Evolutionary conservation across 2,888 invertebrate species (phyloP).

Genomic region (Heliconius aoede): DNA sequence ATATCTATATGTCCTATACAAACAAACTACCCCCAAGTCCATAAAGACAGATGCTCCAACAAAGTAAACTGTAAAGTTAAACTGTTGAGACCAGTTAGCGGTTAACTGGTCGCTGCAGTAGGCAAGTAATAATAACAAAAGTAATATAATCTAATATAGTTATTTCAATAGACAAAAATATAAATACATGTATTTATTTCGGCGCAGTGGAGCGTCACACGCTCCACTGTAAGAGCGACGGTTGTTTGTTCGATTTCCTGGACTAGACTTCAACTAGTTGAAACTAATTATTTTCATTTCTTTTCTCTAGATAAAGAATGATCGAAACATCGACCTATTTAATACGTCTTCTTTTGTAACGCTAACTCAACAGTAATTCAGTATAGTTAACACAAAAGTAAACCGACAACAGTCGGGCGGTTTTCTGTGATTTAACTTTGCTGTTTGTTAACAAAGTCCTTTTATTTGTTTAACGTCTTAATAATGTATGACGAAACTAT

Average conservation of each 20-base stretch:
- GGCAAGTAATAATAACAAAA: not conserved
- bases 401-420: not conserved
- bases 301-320: too few species aligned
- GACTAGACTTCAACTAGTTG: too few species aligned
- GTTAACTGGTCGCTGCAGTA: slow-evolving; percentile 7
- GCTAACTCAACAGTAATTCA: not conserved
- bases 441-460: not conserved
- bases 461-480: slow-evolving; percentile 23
- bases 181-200: not conserved
- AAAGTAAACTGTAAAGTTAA: slow-evolving; percentile 19
- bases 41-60: not conserved
- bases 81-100: slow-evolving; percentile 3
- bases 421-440: slow-evolving; percentile 25
- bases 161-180: not conserved
- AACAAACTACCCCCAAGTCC: too few species aligned
- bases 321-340: too few species aligned
- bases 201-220: not conserved
- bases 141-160: not conserved
- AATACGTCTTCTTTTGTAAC: too few species aligned
- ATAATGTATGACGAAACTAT: slow-evolving; percentile 21
- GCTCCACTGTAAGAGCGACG: too few species aligned
- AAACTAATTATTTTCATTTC: too few species aligned
- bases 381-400: not conserved
- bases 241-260: too few species aligned
- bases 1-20: too few species aligned